Percentiles rank a stretch among this genome's conserved stretches.
These are phyloP conservation scores for Xenopus laevis DNA, from an alignment of 2,113 vertebrate genomes.

Conservation along the genomic window DNA sequence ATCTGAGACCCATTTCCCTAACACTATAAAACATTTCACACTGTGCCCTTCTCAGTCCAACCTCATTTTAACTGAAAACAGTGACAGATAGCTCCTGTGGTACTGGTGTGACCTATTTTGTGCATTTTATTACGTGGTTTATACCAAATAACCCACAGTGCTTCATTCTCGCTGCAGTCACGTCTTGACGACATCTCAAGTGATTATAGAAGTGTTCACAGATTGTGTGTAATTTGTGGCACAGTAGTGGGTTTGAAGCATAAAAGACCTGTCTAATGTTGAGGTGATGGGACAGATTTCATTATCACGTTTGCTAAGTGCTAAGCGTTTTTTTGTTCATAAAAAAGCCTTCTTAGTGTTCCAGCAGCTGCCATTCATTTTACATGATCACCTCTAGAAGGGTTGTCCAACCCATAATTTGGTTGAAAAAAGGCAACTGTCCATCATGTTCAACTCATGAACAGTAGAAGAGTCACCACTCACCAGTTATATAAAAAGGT, in stretches of 20 bases:
- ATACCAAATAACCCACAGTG: slow-evolving; percentile 11
- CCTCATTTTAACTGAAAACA: too few species aligned
- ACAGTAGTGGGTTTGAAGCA: slow-evolving; percentile 5
- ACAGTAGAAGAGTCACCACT: too few species aligned
- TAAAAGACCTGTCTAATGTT: slow-evolving; percentile 22
- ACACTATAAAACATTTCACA: too few species aligned
- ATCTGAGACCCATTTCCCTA: too few species aligned
- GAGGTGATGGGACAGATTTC: slow-evolving; percentile 30
- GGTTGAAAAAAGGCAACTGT: too few species aligned
- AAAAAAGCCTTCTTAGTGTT: too few species aligned
- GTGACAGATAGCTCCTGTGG: not conserved
- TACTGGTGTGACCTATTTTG: slow-evolving; percentile 16
- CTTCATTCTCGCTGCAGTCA: slow-evolving; percentile 27
- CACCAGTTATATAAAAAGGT: too few species aligned
- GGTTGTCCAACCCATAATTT: too few species aligned
- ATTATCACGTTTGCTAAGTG: slow-evolving; percentile 1
- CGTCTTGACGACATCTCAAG: slow-evolving; percentile 36
- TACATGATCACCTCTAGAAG: too few species aligned
- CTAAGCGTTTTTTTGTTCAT: not conserved
- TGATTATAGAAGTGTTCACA: slow-evolving; percentile 10
- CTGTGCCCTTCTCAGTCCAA: too few species aligned
- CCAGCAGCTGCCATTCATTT: too few species aligned
- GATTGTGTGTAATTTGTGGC: slow-evolving; percentile 9
- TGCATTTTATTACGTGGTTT: slow-evolving; percentile 27
- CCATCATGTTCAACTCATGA: too few species aligned